phyloP scores from a whole-genome alignment of 2,888 invertebrate species.

The Callinectes sapidus region DNA sequence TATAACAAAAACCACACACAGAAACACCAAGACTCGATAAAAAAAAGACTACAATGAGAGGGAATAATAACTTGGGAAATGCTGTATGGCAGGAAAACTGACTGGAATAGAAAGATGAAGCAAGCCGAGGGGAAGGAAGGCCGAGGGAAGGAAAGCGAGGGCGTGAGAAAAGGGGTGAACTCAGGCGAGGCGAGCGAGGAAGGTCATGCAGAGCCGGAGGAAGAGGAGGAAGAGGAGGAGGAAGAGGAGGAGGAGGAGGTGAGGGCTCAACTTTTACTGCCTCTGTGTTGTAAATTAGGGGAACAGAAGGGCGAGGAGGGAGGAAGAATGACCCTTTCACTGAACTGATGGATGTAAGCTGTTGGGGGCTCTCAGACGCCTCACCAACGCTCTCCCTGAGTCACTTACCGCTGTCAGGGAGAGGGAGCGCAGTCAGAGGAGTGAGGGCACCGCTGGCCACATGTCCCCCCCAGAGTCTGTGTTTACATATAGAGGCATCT shows the following conservation, averaged over 20 bases:
- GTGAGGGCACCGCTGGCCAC: not conserved
- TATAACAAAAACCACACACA: not conserved
- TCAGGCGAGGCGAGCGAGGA: not conserved
- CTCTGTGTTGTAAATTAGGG: conserved; percentile 25
- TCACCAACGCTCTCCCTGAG: not conserved
- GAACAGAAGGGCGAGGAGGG: conserved; percentile 21
- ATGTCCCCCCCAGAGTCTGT: not conserved
- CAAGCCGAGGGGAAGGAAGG: not conserved
- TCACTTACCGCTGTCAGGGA: conserved; percentile 10
- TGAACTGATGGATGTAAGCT: conserved; percentile 16
- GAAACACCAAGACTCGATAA: not conserved
- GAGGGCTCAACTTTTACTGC: conserved; percentile 13
- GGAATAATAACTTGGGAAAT: not conserved
- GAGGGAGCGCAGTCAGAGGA: not conserved
- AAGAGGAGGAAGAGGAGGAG: not conserved
- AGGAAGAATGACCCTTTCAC: conserved; percentile 25
- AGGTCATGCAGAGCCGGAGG: not conserved
- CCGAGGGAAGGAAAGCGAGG: not conserved
- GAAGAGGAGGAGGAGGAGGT: not conserved
- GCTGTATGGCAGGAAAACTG: not conserved
- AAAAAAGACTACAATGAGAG: not conserved
- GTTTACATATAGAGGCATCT: not conserved
- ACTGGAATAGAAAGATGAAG: conserved; percentile 32
- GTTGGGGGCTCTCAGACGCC: conserved; percentile 21
- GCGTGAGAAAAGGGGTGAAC: conserved; percentile 25